Conservation (phyloP, 2,113 vertebrate species). For the Axis porcinus region DNA sequence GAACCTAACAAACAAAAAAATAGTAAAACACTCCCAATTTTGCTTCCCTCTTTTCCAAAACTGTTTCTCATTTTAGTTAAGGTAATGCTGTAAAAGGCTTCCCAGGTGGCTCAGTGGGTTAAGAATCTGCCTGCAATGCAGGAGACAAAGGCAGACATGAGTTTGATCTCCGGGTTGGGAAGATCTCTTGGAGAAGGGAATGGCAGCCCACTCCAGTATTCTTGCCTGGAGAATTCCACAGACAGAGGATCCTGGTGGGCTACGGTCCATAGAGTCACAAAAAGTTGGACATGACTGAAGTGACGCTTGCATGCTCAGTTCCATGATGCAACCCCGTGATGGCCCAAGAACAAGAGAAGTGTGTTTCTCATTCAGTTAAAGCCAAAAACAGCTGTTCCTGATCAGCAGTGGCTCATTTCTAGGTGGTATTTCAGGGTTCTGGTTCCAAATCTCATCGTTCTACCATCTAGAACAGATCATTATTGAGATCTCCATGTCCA, state of each 20-base stretch:
- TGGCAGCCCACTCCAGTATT: background rate
- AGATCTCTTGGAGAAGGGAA: background rate
- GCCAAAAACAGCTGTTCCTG: background rate
- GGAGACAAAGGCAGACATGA: background rate
- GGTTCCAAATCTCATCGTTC: background rate
- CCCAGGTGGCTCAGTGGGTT: background rate
- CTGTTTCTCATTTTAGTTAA: background rate
- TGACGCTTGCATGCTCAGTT: background rate
- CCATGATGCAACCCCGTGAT: background rate
- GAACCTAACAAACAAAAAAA: background rate
- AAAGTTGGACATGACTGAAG: background rate
- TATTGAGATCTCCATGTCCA: background rate
- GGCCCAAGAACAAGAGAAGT: background rate
- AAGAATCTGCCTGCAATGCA: background rate
- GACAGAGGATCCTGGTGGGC: background rate
- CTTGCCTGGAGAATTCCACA: background rate
- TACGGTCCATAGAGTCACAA: background rate
- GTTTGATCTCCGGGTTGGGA: rapidly evolving
- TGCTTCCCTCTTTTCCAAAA: background rate
- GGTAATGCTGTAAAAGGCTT: background rate
- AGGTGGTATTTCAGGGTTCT: background rate
- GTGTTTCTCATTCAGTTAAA: background rate
- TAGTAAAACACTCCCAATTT: background rate
- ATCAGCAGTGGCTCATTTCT: background rate
- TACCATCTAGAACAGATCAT: background rate